These are phyloP conservation scores for Rhinoderma darwinii DNA, from an alignment of 2,113 vertebrate genomes.

Conservation along the genomic window DNA sequence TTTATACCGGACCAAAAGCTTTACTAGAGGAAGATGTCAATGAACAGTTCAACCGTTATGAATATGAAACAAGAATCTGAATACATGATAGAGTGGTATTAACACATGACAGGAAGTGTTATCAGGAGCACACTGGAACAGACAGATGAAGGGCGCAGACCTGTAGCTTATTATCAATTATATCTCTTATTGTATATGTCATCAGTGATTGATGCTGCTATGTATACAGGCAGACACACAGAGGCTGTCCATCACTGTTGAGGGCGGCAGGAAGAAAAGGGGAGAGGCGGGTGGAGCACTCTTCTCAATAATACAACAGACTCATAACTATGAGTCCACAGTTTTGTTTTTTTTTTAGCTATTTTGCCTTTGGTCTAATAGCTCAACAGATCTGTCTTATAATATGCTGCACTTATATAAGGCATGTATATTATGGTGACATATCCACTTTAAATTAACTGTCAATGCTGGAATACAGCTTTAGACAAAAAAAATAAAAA, in stretches of 20 bases:
- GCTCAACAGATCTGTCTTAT: not conserved
- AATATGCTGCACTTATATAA: not conserved
- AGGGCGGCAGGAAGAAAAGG: not conserved
- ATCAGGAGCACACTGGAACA: not conserved
- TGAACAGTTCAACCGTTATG: not conserved
- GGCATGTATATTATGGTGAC: too few relatives aligned
- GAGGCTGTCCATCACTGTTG: not conserved
- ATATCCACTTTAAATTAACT: too few relatives aligned
- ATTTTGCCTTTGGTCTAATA: not conserved
- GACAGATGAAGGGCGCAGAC: not conserved
- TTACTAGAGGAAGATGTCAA: not conserved
- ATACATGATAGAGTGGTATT: not conserved
- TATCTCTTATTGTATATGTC: not conserved
- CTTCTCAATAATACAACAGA: too few relatives aligned
- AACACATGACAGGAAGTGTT: not conserved
- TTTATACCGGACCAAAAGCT: not conserved
- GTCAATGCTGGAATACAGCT: not conserved
- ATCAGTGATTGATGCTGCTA: not conserved
- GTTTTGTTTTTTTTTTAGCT: not conserved
- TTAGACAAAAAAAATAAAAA: too few relatives aligned
- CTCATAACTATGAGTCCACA: too few relatives aligned
- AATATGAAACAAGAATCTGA: not conserved
- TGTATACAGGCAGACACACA: not conserved
- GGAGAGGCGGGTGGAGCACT: not conserved
- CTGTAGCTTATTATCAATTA: not conserved